Percentiles rank a stretch among this genome's conserved stretches.
These are phyloP conservation scores for Rhea pennata DNA, from an alignment of 2,113 vertebrate genomes.

Conservation along the genomic window DNA sequence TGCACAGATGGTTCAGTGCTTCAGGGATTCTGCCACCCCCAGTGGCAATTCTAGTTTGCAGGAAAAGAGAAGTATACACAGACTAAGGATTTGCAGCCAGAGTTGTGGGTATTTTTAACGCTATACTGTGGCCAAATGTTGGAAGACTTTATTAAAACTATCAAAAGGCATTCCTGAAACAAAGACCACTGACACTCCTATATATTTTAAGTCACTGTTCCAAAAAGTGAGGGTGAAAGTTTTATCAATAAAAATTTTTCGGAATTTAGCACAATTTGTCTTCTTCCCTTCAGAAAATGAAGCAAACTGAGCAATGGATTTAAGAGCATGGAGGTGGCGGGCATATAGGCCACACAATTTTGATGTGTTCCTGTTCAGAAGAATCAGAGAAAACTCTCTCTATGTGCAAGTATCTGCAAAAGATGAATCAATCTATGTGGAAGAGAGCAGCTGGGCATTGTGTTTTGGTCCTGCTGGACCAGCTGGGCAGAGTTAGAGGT, in stretches of 20 bases:
- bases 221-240: background rate
- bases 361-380: background rate
- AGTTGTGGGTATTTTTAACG: background rate
- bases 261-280: background rate
- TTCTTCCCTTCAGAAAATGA: background rate
- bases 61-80: background rate
- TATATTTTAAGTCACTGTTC: background rate
- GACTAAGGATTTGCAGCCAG: background rate
- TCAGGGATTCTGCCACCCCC: background rate
- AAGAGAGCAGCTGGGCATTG: background rate
- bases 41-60: background rate
- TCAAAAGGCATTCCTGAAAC: background rate
- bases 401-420: background rate
- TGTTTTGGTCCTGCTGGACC: background rate
- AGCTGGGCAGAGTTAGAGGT: background rate
- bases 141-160: background rate
- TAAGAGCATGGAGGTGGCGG: background rate
- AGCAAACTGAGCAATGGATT: background rate
- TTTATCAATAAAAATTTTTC: background rate
- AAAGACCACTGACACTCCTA: background rate
- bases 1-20: background rate
- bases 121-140: background rate
- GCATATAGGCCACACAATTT: background rate
- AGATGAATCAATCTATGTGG: background rate
- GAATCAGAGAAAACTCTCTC: background rate